Conservation (phyloP, 1,140 invertebrate species). For the Phymorhynchus buccinoides region DNA sequence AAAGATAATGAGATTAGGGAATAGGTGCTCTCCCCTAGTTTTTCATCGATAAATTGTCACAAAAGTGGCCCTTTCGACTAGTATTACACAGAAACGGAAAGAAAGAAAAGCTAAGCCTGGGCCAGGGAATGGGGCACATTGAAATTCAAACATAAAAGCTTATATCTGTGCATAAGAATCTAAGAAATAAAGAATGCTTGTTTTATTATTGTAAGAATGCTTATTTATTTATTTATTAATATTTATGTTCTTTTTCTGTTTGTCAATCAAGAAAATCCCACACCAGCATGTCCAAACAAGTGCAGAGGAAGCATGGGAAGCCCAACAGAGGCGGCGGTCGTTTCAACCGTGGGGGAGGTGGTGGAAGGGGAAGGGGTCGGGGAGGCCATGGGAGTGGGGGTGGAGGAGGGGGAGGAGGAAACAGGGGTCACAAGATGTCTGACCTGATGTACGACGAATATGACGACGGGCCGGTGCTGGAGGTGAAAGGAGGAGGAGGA, state of each 20-base stretch:
- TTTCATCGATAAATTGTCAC: no score
- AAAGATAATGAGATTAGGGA: no score
- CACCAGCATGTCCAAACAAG: background rate
- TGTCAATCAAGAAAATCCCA: background rate
- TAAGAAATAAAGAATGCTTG: no score
- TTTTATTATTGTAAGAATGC: no score
- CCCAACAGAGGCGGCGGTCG: constrained; percentile 66
- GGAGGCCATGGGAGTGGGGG: constrained; percentile 19
- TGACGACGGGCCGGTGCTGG: constrained; percentile 45
- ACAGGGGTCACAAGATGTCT: constrained; percentile 45
- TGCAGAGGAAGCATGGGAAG: constrained; percentile 39
- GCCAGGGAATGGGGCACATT: no score
- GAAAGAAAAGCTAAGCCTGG: no score
- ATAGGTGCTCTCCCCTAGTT: no score
- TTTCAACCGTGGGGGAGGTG: constrained; percentile 49
- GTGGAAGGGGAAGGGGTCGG: constrained; percentile 33
- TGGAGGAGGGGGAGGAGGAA: constrained; percentile 18
- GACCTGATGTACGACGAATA: constrained; percentile 44
- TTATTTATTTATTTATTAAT: no score
- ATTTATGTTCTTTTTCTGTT: background rate
- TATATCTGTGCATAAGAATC: no score
- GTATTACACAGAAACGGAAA: no score
- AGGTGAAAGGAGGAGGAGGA: background rate
- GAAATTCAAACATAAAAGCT: no score
- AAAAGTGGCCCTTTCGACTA: no score